Base-by-base conservation (phyloP, 2,888 invertebrate species). In the Dastarcus helophoroides region DNA sequence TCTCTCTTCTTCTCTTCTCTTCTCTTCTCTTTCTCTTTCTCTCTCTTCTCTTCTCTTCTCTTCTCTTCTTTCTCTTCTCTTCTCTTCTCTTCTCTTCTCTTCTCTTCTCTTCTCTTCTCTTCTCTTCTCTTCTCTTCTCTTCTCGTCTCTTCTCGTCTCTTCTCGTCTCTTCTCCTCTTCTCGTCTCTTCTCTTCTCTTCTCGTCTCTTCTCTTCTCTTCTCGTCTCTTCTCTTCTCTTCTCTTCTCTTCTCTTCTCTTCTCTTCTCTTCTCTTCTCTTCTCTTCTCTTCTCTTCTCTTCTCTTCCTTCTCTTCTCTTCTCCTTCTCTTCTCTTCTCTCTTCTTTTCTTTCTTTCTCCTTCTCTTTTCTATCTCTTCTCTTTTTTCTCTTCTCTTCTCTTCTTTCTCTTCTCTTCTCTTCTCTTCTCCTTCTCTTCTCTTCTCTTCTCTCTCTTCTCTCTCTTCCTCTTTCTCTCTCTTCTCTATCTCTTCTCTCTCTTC, bases 321-420 rank as follows among this genome's bases (percentile, higher is more conserved):
- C 19, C 12, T 8, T 28, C 5, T 28, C 21, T 8, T 14, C 12
- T 4, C n/a, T 10, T 28, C 21, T 21, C 29, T 21, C n/a, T 28
- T 7, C 13, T 28, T 22, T 15, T 21, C 6, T 28, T 21, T 21
- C 13, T 21, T 10, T 12, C 6, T 19, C 7, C 10, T 19, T 22
- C 19, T n/a, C 4, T 28, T 11, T 19, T 28, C 11, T 21, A 7
- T n/a, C 13, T 7, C 21, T 28, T 7, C 29, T 12, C 4, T n/a
- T n/a, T n/a, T n/a, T n/a, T n/a, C 14, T 13, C 14, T 26, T 11
- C 26, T 14, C 6, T 26, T 7, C 14, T 26, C 6, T 14, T 14
- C 4, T 26, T 13, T 26, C 14, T 11, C 26, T 14, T 6, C 14
- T 7, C 14, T 26, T 11, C 26, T 14, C 4, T 26, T 13, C 14